Conservation (phyloP, 2,888 invertebrate genomes). For the Catocala sponsa region DNA sequence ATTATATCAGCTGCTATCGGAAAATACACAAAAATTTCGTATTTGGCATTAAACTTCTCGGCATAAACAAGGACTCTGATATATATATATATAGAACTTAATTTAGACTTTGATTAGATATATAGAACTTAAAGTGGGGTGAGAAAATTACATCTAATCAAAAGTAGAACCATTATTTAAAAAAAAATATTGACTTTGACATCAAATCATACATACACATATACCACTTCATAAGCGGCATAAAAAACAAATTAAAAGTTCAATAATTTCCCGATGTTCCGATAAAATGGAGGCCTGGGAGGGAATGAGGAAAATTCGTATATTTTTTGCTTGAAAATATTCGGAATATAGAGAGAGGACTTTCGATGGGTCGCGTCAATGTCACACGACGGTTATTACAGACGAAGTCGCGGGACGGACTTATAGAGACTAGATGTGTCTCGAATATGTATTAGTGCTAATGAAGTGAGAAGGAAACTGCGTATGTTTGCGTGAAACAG, state of each 20-base stretch:
- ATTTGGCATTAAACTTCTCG: too few relatives aligned
- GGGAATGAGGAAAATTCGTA: slow-evolving; percentile 23
- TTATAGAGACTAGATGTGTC: slow-evolving; percentile 58
- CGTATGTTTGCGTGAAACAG: too few relatives aligned
- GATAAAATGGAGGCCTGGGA: slow-evolving; percentile 29
- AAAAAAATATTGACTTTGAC: neutral
- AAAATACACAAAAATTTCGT: too few relatives aligned
- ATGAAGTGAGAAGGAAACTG: slow-evolving; percentile 5
- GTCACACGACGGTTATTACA: slow-evolving; percentile 71
- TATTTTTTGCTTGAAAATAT: slow-evolving; percentile 36
- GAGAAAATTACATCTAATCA: too few relatives aligned
- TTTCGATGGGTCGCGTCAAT: slow-evolving; percentile 64
- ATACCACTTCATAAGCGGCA: slow-evolving; percentile 38
- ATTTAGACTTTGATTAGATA: too few relatives aligned
- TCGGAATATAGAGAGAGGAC: slow-evolving; percentile 40
- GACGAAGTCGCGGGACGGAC: slow-evolving; percentile 16
- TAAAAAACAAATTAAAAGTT: slow-evolving; percentile 52
- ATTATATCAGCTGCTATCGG: too few relatives aligned
- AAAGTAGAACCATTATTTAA: too few relatives aligned
- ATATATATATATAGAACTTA: too few relatives aligned
- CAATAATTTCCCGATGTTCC: slow-evolving; percentile 42
- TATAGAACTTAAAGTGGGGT: too few relatives aligned
- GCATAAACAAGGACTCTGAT: too few relatives aligned
- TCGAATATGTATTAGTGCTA: slow-evolving; percentile 19
- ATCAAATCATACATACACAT: neutral